Conservation (phyloP, 1,140 invertebrate genomes). For the Brevipalpus yothersi region DNA sequence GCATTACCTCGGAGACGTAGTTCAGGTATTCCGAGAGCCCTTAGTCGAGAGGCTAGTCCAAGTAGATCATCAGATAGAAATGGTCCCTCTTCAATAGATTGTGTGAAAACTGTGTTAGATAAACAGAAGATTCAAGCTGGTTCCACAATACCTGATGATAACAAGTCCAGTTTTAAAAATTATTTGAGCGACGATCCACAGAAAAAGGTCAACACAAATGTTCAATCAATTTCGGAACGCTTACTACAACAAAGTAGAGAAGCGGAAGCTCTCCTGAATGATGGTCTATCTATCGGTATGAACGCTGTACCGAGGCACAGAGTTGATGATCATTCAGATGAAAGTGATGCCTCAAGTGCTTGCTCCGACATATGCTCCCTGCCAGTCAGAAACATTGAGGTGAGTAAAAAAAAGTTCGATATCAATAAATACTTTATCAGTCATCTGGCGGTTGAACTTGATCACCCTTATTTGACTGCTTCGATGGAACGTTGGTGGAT, state of each 20-base stretch:
- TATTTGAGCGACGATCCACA: not conserved
- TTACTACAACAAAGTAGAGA: constrained; percentile 66
- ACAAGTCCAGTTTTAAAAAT: not conserved
- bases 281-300: constrained; percentile 34
- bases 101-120: not conserved
- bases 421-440: not conserved
- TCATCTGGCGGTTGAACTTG: not conserved
- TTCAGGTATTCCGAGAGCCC: constrained; percentile 38
- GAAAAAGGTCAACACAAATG: constrained; percentile 16
- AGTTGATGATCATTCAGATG: constrained; percentile 49
- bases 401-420: constrained; percentile 16
- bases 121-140: no score
- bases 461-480: no score
- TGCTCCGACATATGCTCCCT: constrained; percentile 61
- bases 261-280: constrained; percentile 52
- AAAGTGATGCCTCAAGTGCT: constrained; percentile 78
- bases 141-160: no score
- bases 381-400: constrained; percentile 32
- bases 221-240: constrained; percentile 43
- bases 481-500: not conserved
- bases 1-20: constrained; percentile 12
- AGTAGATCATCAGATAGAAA: constrained; percentile 1
- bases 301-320: not conserved
- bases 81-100: not conserved
- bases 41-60: constrained; percentile 22